Conservation (phyloP, 2,113 vertebrate genomes). For the Xerus inauris region DNA sequence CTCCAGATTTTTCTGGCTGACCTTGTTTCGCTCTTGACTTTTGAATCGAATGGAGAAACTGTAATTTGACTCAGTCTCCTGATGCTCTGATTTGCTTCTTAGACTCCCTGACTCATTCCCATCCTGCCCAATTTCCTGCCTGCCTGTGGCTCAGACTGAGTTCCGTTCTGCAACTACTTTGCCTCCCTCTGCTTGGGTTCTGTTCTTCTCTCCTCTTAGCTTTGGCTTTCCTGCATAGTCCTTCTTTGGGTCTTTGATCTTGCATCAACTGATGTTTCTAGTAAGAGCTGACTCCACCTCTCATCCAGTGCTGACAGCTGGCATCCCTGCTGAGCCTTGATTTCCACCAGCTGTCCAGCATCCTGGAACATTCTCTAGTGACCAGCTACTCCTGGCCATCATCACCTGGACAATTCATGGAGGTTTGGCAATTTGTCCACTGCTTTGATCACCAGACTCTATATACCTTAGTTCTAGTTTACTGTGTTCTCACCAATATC, state of each 20-base stretch:
- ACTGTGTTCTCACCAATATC: neutral
- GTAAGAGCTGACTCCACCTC: neutral
- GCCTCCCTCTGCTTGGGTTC: neutral
- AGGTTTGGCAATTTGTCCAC: conserved; percentile 19
- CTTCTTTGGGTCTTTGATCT: conserved; percentile 58
- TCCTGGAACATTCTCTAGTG: neutral
- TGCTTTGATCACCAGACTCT: neutral
- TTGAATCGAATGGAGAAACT: conserved; percentile 14
- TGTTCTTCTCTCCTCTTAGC: conserved; percentile 7
- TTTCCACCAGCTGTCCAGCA: conserved; percentile 49
- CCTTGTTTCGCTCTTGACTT: conserved; percentile 50
- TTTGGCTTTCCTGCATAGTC: neutral
- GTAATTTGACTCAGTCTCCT: conserved; percentile 32
- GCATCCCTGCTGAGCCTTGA: conserved; percentile 38
- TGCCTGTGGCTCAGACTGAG: neutral
- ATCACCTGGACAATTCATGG: conserved; percentile 26
- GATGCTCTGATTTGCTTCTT: neutral
- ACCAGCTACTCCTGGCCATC: neutral
- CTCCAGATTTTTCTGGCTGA: conserved; percentile 41
- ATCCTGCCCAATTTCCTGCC: neutral
- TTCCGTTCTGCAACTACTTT: neutral
- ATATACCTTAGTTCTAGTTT: conserved; percentile 10
- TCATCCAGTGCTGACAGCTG: conserved; percentile 45
- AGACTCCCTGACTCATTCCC: neutral
- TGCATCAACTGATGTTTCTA: conserved; percentile 1